Percentiles rank a stretch among this genome's conserved stretches.
These are phyloP conservation scores for Petrophora chlorosata DNA, from an alignment of 2,888 invertebrate genomes.

Conservation along the genomic window DNA sequence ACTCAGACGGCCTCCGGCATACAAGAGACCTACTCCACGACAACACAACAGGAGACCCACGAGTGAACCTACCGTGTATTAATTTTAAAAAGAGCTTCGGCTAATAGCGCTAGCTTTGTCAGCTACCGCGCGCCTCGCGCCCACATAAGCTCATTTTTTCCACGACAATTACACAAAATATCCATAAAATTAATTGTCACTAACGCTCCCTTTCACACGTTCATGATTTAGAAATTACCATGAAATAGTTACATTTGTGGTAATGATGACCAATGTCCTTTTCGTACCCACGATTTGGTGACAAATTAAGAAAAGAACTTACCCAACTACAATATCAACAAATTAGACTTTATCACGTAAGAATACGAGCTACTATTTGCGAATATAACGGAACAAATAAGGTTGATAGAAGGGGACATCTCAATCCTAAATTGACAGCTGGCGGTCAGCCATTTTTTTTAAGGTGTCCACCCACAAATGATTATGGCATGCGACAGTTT, in stretches of 20 bases:
- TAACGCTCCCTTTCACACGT: conserved; percentile 67
- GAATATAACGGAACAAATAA: conserved; percentile 16
- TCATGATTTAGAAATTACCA: conserved; percentile 57
- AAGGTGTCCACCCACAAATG: conserved; percentile 28
- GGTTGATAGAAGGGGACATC: conserved; percentile 53
- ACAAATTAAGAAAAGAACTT: conserved; percentile 25
- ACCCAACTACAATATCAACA: conserved; percentile 12
- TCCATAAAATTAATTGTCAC: conserved; percentile 77
- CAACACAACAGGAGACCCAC: no score
- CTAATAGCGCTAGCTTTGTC: not conserved
- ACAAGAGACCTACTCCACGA: no score
- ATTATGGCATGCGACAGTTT: conserved; percentile 49
- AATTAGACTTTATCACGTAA: conserved; percentile 29
- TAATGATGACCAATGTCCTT: conserved; percentile 63
- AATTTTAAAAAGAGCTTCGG: not conserved
- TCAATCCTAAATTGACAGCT: conserved; percentile 76
- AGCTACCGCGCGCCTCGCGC: conserved; percentile 41
- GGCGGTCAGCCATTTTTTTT: conserved; percentile 62
- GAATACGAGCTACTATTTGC: conserved; percentile 8
- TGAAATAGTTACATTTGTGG: conserved; percentile 49
- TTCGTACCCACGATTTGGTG: conserved; percentile 36
- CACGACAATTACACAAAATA: conserved; percentile 75
- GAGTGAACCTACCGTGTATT: no score
- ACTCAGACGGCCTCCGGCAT: no score
- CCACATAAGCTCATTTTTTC: conserved; percentile 64